Conservation (phyloP, 2,888 invertebrate genomes). For the Chrysolina haemoptera region DNA sequence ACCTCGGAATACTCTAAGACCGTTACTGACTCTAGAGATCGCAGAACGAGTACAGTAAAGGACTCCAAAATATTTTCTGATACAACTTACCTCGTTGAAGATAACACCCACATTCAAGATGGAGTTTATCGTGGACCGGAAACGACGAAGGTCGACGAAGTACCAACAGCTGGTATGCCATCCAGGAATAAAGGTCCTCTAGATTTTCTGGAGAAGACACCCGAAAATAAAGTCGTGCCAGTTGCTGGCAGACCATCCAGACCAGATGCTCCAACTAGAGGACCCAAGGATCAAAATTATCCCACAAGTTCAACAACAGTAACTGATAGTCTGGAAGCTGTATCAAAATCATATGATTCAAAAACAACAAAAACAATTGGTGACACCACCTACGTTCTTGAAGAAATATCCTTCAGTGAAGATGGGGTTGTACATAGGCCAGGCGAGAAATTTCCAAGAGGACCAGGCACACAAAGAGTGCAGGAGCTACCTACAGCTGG, state of each 20-base stretch:
- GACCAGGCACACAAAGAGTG: neutral
- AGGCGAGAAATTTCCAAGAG: neutral
- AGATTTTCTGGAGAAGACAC: neutral
- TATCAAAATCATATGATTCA: neutral
- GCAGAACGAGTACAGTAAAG: conserved; percentile 49
- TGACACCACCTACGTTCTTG: conserved; percentile 1
- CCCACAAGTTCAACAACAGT: neutral
- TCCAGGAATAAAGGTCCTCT: conserved; percentile 25
- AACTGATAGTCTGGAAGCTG: neutral
- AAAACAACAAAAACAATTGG: neutral
- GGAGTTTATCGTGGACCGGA: neutral
- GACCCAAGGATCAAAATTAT: conserved; percentile 7
- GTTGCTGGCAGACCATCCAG: conserved; percentile 26
- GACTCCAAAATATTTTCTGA: conserved; percentile 53
- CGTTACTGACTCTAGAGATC: conserved; percentile 52
- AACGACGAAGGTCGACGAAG: neutral
- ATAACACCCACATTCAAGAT: conserved; percentile 50
- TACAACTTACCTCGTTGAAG: conserved; percentile 55
- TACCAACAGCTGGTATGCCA: conserved; percentile 42
- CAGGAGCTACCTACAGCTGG: neutral
- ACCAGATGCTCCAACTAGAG: neutral
- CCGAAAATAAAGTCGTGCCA: conserved; percentile 56
- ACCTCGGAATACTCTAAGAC: conserved; percentile 25
- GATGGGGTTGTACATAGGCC: neutral
- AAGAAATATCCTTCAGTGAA: neutral